Percentiles rank a stretch among this genome's conserved stretches.
These are phyloP conservation scores for Propsilocerus akamusi DNA, from an alignment of 1,140 invertebrate species.

Conservation along the genomic window DNA sequence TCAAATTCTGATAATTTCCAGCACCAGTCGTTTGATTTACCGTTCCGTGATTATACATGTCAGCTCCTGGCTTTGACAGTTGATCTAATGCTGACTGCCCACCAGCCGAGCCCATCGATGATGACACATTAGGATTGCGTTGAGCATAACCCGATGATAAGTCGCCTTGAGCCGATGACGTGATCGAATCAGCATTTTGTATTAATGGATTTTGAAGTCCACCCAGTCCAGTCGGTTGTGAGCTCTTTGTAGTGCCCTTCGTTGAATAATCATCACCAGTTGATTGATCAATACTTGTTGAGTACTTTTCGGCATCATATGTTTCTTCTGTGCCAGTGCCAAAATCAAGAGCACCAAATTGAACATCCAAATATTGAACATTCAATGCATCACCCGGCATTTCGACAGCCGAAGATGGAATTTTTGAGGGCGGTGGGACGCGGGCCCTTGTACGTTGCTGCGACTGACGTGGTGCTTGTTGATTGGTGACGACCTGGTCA, in stretches of 20 bases:
- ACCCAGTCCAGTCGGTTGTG: slow-evolving; percentile 14
- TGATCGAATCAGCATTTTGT: neutral
- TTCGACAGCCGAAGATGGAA: slow-evolving; percentile 83
- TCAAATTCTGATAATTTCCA: slow-evolving; percentile 18
- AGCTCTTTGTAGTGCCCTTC: slow-evolving; percentile 12
- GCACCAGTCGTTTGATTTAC: no score
- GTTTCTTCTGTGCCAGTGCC: slow-evolving; percentile 40
- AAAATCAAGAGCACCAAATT: slow-evolving; percentile 84
- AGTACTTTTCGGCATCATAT: slow-evolving; percentile 31
- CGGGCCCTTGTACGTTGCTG: slow-evolving; percentile 52
- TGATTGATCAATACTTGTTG: slow-evolving; percentile 13
- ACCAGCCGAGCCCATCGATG: neutral
- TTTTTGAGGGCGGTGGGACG: slow-evolving; percentile 82
- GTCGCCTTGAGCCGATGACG: neutral
- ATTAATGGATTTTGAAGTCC: slow-evolving; percentile 17
- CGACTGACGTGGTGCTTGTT: slow-evolving; percentile 26
- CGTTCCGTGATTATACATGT: slow-evolving; percentile 18
- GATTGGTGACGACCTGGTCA: slow-evolving; percentile 17
- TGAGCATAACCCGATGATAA: neutral
- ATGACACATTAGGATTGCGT: neutral
- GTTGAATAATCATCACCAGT: slow-evolving; percentile 19
- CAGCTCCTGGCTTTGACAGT: slow-evolving; percentile 16
- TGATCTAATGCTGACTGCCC: slow-evolving; percentile 16
- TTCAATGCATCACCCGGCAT: slow-evolving; percentile 76
- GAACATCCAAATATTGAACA: slow-evolving; percentile 66